Evolutionary conservation across 2,113 vertebrate genomes (phyloP).

Genomic region (Coreoperca whiteheadi): DNA sequence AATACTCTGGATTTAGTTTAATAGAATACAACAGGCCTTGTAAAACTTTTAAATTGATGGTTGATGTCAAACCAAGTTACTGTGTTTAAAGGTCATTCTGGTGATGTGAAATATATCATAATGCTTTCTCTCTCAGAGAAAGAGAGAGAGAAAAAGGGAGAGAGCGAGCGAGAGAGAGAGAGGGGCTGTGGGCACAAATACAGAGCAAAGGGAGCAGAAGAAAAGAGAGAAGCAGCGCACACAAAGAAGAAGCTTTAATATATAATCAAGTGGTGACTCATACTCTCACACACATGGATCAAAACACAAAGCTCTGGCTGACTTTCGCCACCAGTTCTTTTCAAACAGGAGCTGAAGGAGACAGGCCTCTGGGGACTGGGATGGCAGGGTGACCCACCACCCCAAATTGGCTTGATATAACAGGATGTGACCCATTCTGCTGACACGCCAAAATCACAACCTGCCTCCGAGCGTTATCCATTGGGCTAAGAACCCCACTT

Average conservation of each 20-base stretch:
- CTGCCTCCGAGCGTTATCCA: background rate
- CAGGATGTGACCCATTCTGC: constrained; percentile 46
- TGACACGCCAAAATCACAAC: constrained; percentile 26
- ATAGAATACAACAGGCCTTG: background rate
- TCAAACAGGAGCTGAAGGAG: constrained; percentile 32
- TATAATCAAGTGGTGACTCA: constrained; percentile 69
- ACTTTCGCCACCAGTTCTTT: constrained; percentile 16
- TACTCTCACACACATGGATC: constrained; percentile 1
- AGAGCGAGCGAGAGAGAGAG: background rate
- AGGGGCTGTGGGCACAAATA: constrained; percentile 18
- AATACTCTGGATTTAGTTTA: background rate
- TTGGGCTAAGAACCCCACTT: background rate
- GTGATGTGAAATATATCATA: constrained; percentile 13
- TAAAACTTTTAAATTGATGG: background rate
- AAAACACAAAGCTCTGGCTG: constrained; percentile 14
- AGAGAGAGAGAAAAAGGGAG: background rate
- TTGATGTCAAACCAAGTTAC: background rate
- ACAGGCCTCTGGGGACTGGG: background rate
- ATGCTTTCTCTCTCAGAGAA: no score
- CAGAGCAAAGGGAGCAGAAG: constrained; percentile 3
- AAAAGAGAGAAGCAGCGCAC: constrained; percentile 29
- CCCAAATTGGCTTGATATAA: constrained; percentile 31
- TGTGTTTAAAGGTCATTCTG: background rate
- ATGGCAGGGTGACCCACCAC: constrained; percentile 41
- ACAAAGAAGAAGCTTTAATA: constrained; percentile 49